A percentile compares a stretch with the other conserved stretches of the same genome.
These are phyloP conservation scores for Grapholita molesta DNA, from an alignment of 1,140 invertebrate species.

Conservation along the genomic window DNA sequence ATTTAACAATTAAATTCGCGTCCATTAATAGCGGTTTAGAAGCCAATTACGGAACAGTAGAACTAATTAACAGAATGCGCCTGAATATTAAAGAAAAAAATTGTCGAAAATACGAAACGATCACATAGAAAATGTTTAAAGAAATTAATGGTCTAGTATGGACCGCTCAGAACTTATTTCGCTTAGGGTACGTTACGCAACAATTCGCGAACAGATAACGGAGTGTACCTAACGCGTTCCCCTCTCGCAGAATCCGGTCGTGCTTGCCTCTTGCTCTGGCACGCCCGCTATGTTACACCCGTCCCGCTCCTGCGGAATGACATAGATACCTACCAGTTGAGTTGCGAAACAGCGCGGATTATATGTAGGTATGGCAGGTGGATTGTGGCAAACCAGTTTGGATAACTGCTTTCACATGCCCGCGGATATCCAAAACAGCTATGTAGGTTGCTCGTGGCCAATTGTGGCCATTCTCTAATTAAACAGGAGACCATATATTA, in stretches of 20 bases:
- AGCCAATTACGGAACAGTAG: conserved; percentile 25
- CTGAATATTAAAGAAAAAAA: conserved; percentile 18
- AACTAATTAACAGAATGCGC: conserved; percentile 22
- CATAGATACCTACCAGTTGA: conserved; percentile 61
- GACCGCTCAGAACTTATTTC: conserved; percentile 57
- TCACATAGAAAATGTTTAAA: background rate
- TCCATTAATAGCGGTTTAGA: conserved; percentile 35
- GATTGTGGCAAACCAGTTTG: conserved; percentile 73
- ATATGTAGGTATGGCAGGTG: conserved; percentile 66
- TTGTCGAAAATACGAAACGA: conserved; percentile 20
- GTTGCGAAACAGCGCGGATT: conserved; percentile 76
- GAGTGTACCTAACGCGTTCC: conserved; percentile 53
- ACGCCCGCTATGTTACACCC: conserved; percentile 18
- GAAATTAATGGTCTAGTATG: background rate
- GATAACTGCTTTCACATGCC: conserved; percentile 71
- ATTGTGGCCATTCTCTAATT: background rate
- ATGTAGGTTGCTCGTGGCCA: background rate
- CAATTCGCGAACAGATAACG: conserved; percentile 74
- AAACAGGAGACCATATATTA: background rate
- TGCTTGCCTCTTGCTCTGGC: conserved; percentile 42
- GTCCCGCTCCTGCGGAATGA: conserved; percentile 54
- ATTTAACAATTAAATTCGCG: conserved; percentile 44
- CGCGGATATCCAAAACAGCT: conserved; percentile 33
- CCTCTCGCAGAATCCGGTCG: conserved; percentile 65
- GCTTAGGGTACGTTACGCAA: conserved; percentile 67